Base-by-base conservation (phyloP, 2,113 vertebrate species). In the Ranitomeya variabilis region DNA sequence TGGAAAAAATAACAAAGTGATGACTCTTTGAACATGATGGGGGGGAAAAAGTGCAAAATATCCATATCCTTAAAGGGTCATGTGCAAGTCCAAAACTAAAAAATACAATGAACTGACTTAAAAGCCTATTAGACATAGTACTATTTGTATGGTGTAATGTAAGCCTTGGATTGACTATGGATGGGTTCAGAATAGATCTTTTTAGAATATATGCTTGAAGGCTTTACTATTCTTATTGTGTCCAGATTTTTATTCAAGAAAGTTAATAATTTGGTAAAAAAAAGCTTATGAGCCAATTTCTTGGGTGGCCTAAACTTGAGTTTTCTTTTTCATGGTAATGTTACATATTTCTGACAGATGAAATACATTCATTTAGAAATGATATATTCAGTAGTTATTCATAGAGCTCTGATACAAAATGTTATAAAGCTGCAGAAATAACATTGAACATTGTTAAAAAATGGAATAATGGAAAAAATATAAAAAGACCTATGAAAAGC, bases 191-290 rank as follows among this genome's bases (percentile, higher is more conserved):
- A 80, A 71, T n/a, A 71, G 6, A 69, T 87, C 13, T 71, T 57
- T 71, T 59, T 15, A 80, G 45, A 87, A 87, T 21, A 60, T 8
- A 31, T 6, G 31, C 26, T 31, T 16, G 3, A 3, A 87, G 62
- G 12, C 23, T 69, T 71, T 80, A 51, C 80, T 69, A 26, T 87
- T 69, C 76, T 55, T 59, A 31, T 59, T 11, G 19, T 54, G 45
- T n/a, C 57, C 21, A 78, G 64, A 64, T 52, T 69, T n/a, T 80
- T 78, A 37, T 62, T 74, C 31, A 87, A 69, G 79, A 87, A 80
- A 26, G 54, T 81, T 52, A 67, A 10, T 52, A 37, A 23, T 86
- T 86, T 66, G 52, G n/a, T 86, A 71, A 21, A 23, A 59, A n/a
- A 26, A 69, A 45, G 37, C 23, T 71, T 71, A 67, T 80, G 60